phyloP scores from a whole-genome alignment of 1,140 invertebrate species.

The Nasonia vitripennis region DNA sequence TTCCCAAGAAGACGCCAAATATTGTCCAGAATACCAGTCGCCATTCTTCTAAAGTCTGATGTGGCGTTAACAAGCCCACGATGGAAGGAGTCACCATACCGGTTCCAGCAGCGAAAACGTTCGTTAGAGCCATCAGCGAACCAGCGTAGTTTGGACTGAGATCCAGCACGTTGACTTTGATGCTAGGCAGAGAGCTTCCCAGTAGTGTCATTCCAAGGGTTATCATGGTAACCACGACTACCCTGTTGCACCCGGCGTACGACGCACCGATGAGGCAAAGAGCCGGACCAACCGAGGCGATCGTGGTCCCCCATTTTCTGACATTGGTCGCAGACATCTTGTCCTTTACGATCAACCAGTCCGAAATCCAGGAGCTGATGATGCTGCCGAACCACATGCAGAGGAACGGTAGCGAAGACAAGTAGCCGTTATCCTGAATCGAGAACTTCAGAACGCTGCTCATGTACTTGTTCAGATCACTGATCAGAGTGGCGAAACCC shows the following conservation, averaged over 20 bases:
- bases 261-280: conserved; percentile 87
- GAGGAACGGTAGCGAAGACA: conserved; percentile 82
- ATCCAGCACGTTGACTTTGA: conserved; percentile 88
- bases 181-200: conserved; percentile 84
- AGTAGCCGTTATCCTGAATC: conserved; percentile 81
- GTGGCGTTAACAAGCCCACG: conserved; percentile 83
- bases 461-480: conserved; percentile 93
- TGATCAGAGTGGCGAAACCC: conserved; percentile 93
- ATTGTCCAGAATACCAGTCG: conserved; percentile 11
- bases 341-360: conserved; percentile 79
- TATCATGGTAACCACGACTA: conserved; percentile 73
- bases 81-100: conserved; percentile 84
- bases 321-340: conserved; percentile 78
- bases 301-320: conserved; percentile 83
- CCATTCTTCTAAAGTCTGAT: conserved; percentile 77
- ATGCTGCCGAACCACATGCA: conserved; percentile 84
- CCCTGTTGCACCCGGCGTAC: conserved; percentile 82
- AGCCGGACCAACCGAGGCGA: conserved; percentile 82
- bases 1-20: not conserved
- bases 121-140: conserved; percentile 87
- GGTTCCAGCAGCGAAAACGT: conserved; percentile 75
- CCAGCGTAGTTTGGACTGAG: conserved; percentile 88
- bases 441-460: conserved; percentile 91
- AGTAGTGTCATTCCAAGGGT: conserved; percentile 84
- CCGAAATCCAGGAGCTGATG: conserved; percentile 79